Base-by-base conservation (phyloP, 2,113 vertebrate genomes). In the Machaerirhynchus nigripectus region DNA sequence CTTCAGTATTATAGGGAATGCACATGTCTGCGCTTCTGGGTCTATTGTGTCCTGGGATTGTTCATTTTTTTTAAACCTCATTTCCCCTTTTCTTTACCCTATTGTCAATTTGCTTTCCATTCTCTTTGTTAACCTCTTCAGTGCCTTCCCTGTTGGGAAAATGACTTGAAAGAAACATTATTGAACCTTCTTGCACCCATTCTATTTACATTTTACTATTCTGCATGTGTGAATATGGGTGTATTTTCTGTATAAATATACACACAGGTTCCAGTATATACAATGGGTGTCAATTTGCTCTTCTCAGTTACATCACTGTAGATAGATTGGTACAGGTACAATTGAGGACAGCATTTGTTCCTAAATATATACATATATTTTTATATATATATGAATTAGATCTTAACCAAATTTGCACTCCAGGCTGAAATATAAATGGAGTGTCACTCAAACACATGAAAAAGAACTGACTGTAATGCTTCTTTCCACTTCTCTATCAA, bases 21-120 rank as follows among this genome's bases (percentile, higher is more conserved):
- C 97, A 97, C 96, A 96, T 97, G 96, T 97, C 95, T 97, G 97
- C 95, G 68, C 96, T 97, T 95, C 95, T 97, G 96, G 97, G 96
- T 97, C 95, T 97, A 93, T 97, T 97, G 93, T 97, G 94, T 97
- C 91, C 95, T 96, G 97, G 90, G 96, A 83, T 97, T 94, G 91
- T 93, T 92, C 68, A 67, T 97, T 97, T 95, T 40, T 93, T 83
- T 96, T 46, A 86, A 74, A 56, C 81, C 65, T 95, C 55, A 90
- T 94, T 95, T 87, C 55, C 74, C 88, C 77, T 37, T 84, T 89
- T 90, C 89, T 93, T 84, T 67, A 73, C 68, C 81, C 47, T 57
- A 3, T 81, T 97, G 94, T 96, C 76, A 85, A 68, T 93, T 95
- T 94, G 93, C 96, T 96, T 94, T 96, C 90, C 96, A 96, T 97